A percentile compares a stretch with the other conserved stretches of the same genome.
phyloP scores from a whole-genome alignment of 2,113 vertebrate species.

The Hippocampus guttulatus region DNA sequence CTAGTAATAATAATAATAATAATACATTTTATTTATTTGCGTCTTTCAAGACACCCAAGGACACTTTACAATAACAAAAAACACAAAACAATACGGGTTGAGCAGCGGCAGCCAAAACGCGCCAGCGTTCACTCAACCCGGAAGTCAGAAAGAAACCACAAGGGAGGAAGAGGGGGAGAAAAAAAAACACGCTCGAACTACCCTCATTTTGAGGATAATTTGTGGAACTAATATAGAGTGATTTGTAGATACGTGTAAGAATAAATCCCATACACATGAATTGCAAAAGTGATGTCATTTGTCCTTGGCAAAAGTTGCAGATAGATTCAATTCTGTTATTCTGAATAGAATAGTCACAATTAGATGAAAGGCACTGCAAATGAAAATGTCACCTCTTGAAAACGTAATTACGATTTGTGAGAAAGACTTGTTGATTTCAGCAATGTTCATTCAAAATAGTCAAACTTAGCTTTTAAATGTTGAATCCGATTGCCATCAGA shows the following conservation, averaged over 20 bases:
- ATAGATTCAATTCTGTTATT: background rate
- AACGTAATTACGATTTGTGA: background rate
- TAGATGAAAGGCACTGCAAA: background rate
- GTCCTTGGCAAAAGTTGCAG: background rate
- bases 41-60: no score
- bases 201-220: no score
- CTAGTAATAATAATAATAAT: no score
- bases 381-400: background rate
- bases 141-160: no score
- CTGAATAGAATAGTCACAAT: background rate
- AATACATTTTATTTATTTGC: no score
- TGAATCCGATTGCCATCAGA: background rate
- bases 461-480: background rate
- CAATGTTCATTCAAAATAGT: background rate
- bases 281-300: background rate
- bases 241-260: background rate
- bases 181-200: no score
- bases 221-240: background rate
- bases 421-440: background rate
- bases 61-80: no score
- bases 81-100: no score
- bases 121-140: no score
- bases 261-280: background rate
- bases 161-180: no score
- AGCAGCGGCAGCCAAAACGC: no score